Evolutionary conservation across 1,140 invertebrate genomes (phyloP).

Genomic region (Scylla paramamosain): DNA sequence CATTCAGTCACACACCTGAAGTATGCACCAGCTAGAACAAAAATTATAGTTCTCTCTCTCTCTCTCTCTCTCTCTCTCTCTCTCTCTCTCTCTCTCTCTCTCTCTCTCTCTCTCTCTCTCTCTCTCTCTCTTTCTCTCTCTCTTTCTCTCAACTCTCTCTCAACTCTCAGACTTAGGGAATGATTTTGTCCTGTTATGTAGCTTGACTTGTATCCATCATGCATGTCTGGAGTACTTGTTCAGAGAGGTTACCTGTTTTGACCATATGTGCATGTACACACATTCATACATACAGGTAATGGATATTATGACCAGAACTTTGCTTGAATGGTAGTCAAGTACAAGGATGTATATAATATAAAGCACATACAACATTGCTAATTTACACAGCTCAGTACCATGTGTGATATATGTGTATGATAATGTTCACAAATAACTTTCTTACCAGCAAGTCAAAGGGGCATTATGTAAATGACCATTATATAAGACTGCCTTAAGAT

Average conservation of each 20-base stretch:
- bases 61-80: background rate
- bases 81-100: too few species aligned
- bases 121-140: too few species aligned
- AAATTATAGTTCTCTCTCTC: background rate
- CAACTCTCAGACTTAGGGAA: background rate
- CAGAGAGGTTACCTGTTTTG: background rate
- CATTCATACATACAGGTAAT: conserved; percentile 15
- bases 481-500: conserved; percentile 43
- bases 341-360: conserved; percentile 60
- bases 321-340: conserved; percentile 54
- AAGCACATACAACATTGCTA: conserved; percentile 67
- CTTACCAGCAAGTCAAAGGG: conserved; percentile 33
- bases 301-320: conserved; percentile 47
- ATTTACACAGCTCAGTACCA: conserved; percentile 59
- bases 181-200: background rate
- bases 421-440: conserved; percentile 51
- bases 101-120: too few species aligned
- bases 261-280: background rate
- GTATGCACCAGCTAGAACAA: background rate
- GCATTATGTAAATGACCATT: conserved; percentile 35
- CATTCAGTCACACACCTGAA: background rate
- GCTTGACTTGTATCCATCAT: background rate
- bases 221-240: background rate
- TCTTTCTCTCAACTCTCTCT: too few species aligned
- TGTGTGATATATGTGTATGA: conserved; percentile 35